Evolutionary conservation across 2,888 invertebrate genomes (phyloP), one percentile per base, ranked within the genome.

Genomic region (Stenurella melanura): DNA sequence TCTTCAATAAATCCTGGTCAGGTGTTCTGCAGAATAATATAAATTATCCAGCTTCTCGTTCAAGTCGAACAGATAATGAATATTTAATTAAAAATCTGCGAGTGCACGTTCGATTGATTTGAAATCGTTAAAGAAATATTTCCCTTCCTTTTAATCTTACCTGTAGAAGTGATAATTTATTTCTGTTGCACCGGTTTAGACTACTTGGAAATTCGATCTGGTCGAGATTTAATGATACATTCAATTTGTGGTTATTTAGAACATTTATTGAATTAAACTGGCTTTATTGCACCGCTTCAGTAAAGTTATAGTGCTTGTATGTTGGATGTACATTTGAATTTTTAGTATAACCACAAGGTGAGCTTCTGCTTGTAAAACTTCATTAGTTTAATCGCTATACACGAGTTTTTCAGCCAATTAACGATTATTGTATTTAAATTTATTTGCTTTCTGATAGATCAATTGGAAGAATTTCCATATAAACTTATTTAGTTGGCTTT

Each of bases 161-260:
- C 19, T 21, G 19, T 63, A 38, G 63, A 63, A 63, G 63, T 63
- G 63, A 63, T 63, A 63, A 17, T 64, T 42, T 64, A 64, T 64
- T 64, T 64, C 42, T 50, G 18, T 19, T 64, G 42, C 67, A 67
- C 67, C 67, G 54, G 67, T 67, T 67, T 56, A 19, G 18, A 56
- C 50, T 56, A 54, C 67, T 54, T 54, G 54, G 64, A 50, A 67
- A 67, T 50, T 50, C 67, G 56, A 67, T 54, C 54, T 50, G 67
- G 26, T 67, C 18, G 56, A 54, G 54, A 67, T 67, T 67, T 67
- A 67, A 67, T 19, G 69, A 38, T 57, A 69, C 57, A 69, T 57
- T 69, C 57, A 57, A 58, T 69, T 57, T 57, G 69, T 58, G 58
- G 69, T 69, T 68, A 68, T 68, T 68, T 68, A 56, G 68, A 56